Evolutionary conservation across 2,888 invertebrate genomes (phyloP).

Genomic region (Sepiola atlantica): DNA sequence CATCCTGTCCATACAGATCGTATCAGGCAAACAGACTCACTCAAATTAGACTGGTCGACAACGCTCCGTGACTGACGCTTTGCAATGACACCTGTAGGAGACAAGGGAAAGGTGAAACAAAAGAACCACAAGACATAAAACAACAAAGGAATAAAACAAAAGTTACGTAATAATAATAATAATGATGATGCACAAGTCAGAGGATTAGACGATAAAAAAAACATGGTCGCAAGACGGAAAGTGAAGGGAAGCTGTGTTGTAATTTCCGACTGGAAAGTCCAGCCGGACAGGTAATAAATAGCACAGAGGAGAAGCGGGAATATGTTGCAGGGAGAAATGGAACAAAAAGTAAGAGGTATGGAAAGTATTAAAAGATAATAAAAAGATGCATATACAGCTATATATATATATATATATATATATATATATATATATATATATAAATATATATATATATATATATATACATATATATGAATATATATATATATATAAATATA

Average conservation of each 20-base stretch:
- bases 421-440: neutral
- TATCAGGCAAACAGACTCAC: neutral
- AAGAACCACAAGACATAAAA: too few species aligned
- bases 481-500: neutral
- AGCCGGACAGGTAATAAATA: neutral
- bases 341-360: too few species aligned
- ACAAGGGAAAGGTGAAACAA: neutral
- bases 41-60: neutral
- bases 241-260: too few species aligned
- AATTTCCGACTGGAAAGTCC: neutral
- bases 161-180: too few species aligned
- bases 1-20: neutral
- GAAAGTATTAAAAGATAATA: too few species aligned
- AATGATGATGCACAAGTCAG: too few species aligned
- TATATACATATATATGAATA: too few species aligned
- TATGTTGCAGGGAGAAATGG: neutral
- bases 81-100: slow-evolving; percentile 18
- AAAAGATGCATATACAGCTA: neutral
- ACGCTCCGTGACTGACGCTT: neutral
- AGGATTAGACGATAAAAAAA: neutral
- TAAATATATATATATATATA: neutral
- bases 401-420: neutral
- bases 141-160: too few species aligned
- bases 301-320: neutral
- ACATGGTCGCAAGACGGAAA: neutral